Evolutionary conservation across 2,113 vertebrate genomes (phyloP), one percentile per base, ranked within the genome.

Genomic region (Lepisosteus oculatus): DNA sequence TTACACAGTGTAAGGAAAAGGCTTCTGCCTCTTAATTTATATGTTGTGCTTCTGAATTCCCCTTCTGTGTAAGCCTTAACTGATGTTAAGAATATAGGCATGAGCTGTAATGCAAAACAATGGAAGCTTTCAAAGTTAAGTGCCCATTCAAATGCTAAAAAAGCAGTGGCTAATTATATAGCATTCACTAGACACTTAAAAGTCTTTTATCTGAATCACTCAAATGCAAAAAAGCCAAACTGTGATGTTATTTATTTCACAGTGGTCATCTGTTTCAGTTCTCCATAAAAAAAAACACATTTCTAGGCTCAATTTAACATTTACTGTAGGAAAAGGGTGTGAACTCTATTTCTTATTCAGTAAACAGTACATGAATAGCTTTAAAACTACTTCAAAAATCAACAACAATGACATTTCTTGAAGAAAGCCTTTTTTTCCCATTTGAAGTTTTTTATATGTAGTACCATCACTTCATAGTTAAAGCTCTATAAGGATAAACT

Each of bases 81-180:
- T 85, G 81, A 88, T 86, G 85, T 62, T 79, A 81, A 82, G 78
- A 85, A 82, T 81, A 86, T 77, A 86, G 87, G 72, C 62, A 77
- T 5, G 56, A 74, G 55, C 76, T 86, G 84, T 89, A 86, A 81
- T 85, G 81, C 83, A 89, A 92, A 90, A 92, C 91, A 93, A 92
- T 90, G 81, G 87, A 82, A 90, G 85, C 88, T 91, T 89, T 87
- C 84, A 92, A 82, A 89, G 85, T 88, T 90, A 88, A 89, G 85
- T 78, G 71, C 54, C 88, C 79, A 91, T 91, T 93, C 85, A 90
- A 78, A 92, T 94, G 90, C 88, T 86, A 92, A 93, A 85, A 82
- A 78, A 85, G 80, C 85, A 83, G 82, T 79, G 79, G 86, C 86
- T 88, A 86, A 85, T 93, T 88, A 92, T 90, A 90, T 89, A 88